These are phyloP conservation scores for Tetranychus truncatus DNA, from an alignment of 2,888 invertebrate species.

Conservation along the genomic window DNA sequence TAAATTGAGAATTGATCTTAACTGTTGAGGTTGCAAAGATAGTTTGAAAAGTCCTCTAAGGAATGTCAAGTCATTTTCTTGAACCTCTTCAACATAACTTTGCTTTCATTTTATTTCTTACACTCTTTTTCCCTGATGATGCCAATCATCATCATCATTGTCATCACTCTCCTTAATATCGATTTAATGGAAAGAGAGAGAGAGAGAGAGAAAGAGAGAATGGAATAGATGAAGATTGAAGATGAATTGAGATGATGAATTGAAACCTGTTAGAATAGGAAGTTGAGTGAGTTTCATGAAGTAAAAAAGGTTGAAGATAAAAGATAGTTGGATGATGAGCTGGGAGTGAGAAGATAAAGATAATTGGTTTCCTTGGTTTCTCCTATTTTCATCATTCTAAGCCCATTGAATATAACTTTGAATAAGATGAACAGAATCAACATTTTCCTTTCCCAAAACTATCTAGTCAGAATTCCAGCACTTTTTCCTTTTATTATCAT, in stretches of 20 bases:
- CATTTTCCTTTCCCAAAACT: not conserved
- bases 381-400: not conserved
- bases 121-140: not conserved
- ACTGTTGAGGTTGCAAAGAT: not conserved
- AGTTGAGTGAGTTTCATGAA: not conserved
- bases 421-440: not conserved
- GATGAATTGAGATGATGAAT: not conserved
- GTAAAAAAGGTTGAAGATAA: not conserved
- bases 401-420: not conserved
- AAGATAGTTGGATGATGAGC: not conserved
- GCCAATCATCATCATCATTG: not conserved
- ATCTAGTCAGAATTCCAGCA: not conserved
- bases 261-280: not conserved
- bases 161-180: not conserved
- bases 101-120: not conserved
- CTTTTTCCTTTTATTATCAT: not conserved
- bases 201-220: not conserved
- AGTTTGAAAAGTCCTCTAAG: not conserved
- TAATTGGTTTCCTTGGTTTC: constrained; percentile 1
- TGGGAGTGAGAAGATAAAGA: not conserved
- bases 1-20: not conserved
- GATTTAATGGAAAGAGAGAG: not conserved
- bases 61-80: not conserved
- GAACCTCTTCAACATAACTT: not conserved
- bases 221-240: not conserved